Percentiles rank a stretch among this genome's conserved stretches.
Conservation (phyloP, 2,888 invertebrate species). For the Seira musarum region DNA sequence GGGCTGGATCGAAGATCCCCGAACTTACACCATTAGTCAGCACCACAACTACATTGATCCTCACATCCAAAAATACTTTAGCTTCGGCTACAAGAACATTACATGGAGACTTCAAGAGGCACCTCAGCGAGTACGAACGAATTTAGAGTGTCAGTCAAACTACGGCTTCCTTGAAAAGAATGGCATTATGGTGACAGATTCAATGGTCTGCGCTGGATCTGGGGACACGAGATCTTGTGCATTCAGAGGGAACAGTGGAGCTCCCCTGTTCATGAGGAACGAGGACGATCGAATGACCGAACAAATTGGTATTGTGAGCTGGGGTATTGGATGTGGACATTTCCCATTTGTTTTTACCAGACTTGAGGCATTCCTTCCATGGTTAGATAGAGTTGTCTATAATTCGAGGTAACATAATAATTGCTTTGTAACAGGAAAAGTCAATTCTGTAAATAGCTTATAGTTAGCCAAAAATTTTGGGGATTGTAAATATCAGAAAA, state of each 20-base stretch:
- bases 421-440: not conserved
- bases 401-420: conserved; percentile 46
- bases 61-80: conserved; percentile 62
- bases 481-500: not conserved
- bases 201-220: conserved; percentile 89
- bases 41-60: conserved; percentile 60
- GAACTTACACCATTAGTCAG: conserved; percentile 49
- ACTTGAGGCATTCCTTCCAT: conserved; percentile 86
- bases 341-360: conserved; percentile 93
- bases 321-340: conserved; percentile 90
- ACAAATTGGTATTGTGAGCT: conserved; percentile 55
- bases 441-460: not conserved
- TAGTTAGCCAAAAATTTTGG: not conserved
- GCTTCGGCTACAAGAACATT: conserved; percentile 61
- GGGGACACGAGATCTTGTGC: conserved; percentile 82
- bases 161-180: conserved; percentile 91
- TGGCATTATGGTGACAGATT: conserved; percentile 82
- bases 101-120: conserved; percentile 80
- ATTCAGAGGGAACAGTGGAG: conserved; percentile 58
- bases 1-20: conserved; percentile 61
- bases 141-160: conserved; percentile 83
- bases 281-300: conserved; percentile 45
- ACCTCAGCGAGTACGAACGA: conserved; percentile 87
- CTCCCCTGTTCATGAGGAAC: conserved; percentile 51
- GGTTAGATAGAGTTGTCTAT: conserved; percentile 80